Base-by-base conservation (phyloP, 1,140 invertebrate species). In the Choristoneura fumiferana region DNA sequence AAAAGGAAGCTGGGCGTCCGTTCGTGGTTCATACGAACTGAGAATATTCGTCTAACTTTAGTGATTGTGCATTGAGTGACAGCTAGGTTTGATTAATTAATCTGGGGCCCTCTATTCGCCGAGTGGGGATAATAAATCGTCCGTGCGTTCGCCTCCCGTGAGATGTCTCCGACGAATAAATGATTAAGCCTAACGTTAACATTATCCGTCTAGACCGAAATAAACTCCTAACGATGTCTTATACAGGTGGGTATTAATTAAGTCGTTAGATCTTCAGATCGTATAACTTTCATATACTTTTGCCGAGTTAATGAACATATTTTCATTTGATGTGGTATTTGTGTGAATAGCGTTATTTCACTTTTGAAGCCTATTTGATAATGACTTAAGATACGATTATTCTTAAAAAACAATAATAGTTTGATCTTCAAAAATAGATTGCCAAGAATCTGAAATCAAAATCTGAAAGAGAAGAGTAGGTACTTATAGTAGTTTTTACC, bases 81-180 rank as follows among this genome's bases (percentile, higher is more conserved):
- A 76, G 78, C 78, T 70, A 78, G 77, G 58, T 81, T 84, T 88
- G 83, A 88, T 88, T 88, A 88, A 88, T 88, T 88, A 86, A 88
- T 86, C 58, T n/a, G 69, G 63, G 58, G 72, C 61, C 65, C 71
- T 61, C 71, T 78, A 72, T 79, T 67, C 69, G 67, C 60, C 58
- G 71, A 79, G 72, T 60, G 72, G 77, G 72, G 71, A 84, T 83
- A 81, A 88, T 88, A 85, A 88, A 88, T 88, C 81, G 81, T 82
- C 74, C 76, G 71, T 80, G 72, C 61, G 15, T 67, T 67, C 60
- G 72, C 85, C 83, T 86, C 85, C 83, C 80, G 76, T 77, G 77
- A 86, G 85, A 84, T 84, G 85, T 88, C 85, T 76, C 82, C 79
- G 71, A 64, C 63, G 81, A 80, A 84, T 84, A 87, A 84, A 85